A percentile compares a stretch with the other conserved stretches of the same genome.
phyloP scores from a whole-genome alignment of 2,797 vertebrate species.

The Sebastes goodei region DNA sequence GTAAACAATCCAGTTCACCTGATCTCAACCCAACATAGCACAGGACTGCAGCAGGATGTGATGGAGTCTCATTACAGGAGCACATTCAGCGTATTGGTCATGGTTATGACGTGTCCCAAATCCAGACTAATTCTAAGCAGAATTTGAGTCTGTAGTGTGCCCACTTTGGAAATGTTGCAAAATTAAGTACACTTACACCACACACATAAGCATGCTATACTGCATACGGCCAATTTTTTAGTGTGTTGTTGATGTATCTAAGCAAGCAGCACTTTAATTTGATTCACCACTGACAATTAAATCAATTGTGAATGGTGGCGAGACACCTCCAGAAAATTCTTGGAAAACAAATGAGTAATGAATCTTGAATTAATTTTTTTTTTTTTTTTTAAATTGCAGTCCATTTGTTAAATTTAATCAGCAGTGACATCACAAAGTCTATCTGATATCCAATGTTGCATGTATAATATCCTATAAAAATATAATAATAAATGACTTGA shows the following conservation, averaged over 20 bases:
- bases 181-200: background rate
- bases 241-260: background rate
- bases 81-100: background rate
- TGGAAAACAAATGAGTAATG: background rate
- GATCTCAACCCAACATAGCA: background rate
- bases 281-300: background rate
- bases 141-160: background rate
- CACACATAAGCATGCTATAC: background rate
- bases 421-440: background rate
- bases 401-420: background rate
- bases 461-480: too few species aligned
- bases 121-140: background rate
- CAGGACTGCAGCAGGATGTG: too few species aligned
- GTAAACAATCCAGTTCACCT: background rate
- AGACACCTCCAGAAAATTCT: background rate
- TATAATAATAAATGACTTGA: too few species aligned
- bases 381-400: background rate
- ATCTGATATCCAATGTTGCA: background rate
- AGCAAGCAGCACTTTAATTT: background rate
- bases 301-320: background rate
- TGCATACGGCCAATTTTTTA: background rate
- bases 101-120: background rate
- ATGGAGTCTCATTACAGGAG: background rate
- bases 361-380: too few species aligned
- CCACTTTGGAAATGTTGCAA: background rate